Evolutionary conservation across 2,113 vertebrate genomes (phyloP).

Genomic region (Piliocolobus tephrosceles): DNA sequence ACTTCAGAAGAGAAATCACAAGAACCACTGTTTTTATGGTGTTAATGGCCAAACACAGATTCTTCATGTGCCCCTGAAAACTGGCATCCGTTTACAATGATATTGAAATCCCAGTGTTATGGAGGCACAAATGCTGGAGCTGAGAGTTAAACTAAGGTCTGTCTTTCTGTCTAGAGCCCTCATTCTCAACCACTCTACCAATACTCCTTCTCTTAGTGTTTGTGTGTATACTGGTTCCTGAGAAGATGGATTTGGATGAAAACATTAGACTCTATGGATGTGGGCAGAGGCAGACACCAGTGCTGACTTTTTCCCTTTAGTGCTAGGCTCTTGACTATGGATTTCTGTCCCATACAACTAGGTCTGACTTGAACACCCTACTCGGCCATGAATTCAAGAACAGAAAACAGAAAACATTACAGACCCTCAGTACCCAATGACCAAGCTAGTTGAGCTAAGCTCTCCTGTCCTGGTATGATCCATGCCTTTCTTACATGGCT

Average conservation of each 20-base stretch:
- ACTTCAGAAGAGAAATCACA: background rate
- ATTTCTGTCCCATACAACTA: background rate
- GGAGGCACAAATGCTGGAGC: background rate
- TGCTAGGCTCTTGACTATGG: background rate
- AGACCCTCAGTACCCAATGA: accelerated
- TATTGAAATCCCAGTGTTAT: background rate
- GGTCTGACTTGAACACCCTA: background rate
- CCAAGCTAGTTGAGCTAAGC: background rate
- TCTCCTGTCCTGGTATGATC: too few species aligned
- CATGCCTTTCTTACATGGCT: background rate
- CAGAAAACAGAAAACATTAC: background rate
- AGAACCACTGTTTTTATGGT: background rate
- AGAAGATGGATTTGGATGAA: background rate
- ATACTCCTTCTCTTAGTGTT: background rate
- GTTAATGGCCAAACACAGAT: accelerated
- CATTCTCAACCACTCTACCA: too few species aligned
- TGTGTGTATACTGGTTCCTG: background rate
- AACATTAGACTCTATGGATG: background rate
- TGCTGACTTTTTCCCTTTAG: background rate
- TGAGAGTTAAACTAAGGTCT: background rate
- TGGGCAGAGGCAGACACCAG: background rate
- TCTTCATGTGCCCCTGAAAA: background rate
- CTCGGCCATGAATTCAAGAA: background rate
- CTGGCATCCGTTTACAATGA: background rate
- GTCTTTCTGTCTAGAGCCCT: background rate